These are phyloP conservation scores for Amitus sp. DNA, from an alignment of 2,888 invertebrate species.

Conservation along the genomic window DNA sequence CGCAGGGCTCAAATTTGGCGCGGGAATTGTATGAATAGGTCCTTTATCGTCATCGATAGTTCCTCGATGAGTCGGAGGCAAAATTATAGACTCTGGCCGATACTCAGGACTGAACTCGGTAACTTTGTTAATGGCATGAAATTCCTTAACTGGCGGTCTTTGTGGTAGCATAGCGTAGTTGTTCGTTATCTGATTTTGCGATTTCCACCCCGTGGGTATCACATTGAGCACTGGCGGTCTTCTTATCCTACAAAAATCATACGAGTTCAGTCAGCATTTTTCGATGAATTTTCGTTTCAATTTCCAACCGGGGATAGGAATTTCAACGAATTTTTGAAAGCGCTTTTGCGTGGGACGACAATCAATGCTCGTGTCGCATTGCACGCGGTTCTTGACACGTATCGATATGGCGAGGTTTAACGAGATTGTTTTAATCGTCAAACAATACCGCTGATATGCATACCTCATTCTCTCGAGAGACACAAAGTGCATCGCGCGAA, in stretches of 20 bases:
- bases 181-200: conserved; percentile 46
- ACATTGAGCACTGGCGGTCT: conserved; percentile 49
- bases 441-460: conserved; percentile 20
- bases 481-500: conserved; percentile 2
- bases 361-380: conserved; percentile 37
- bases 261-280: no score
- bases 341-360: no score
- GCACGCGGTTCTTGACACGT: conserved; percentile 43
- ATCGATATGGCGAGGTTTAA: conserved; percentile 29
- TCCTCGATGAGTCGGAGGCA: conserved; percentile 51
- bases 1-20: conserved; percentile 80
- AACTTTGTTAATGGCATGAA: conserved; percentile 52
- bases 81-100: conserved; percentile 45
- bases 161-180: conserved; percentile 51
- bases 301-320: no score
- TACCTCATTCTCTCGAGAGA: conserved; percentile 17
- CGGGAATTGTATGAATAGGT: conserved; percentile 87
- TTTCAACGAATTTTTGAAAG: no score
- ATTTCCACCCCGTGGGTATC: conserved; percentile 42
- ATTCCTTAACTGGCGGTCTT: conserved; percentile 54
- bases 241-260: conserved; percentile 14
- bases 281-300: no score
- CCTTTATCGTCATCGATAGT: conserved; percentile 68
- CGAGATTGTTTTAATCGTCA: conserved; percentile 35
- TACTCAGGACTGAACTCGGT: conserved; percentile 54